phyloP scores from a whole-genome alignment of 2,888 invertebrate species.

The Athalia cordata region DNA sequence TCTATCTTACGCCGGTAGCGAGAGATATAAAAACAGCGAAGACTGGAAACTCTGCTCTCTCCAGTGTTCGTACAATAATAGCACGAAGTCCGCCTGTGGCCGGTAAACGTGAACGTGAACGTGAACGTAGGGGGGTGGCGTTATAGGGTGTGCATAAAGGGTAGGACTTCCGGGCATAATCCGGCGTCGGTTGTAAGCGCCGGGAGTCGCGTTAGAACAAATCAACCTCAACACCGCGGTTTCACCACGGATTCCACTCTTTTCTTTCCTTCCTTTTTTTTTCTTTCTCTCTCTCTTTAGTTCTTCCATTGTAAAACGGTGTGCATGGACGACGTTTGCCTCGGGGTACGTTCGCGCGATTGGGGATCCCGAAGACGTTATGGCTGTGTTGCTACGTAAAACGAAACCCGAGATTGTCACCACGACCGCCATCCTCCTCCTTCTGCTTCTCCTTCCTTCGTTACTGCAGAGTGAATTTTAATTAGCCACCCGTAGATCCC shows the following conservation, averaged over 20 bases:
- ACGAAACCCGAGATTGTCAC: slow-evolving; percentile 1
- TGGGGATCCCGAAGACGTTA: slow-evolving; percentile 32
- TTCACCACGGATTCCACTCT: slow-evolving; percentile 21
- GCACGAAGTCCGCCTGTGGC: slow-evolving; percentile 44
- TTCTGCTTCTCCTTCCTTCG: background rate
- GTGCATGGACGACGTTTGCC: slow-evolving; percentile 6
- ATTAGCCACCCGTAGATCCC: slow-evolving; percentile 22
- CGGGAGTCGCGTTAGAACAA: slow-evolving; percentile 68
- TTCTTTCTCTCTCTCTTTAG: background rate
- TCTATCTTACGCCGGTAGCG: slow-evolving; percentile 25
- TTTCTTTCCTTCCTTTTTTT: background rate
- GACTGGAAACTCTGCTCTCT: slow-evolving; percentile 17
- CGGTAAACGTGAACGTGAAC: slow-evolving; percentile 32
- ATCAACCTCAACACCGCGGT: slow-evolving; percentile 64
- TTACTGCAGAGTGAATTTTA: slow-evolving; percentile 23
- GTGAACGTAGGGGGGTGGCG: slow-evolving; percentile 39
- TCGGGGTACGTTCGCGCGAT: slow-evolving; percentile 32
- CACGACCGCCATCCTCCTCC: background rate
- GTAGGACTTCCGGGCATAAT: slow-evolving; percentile 73
- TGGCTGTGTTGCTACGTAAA: background rate
- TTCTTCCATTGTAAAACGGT: slow-evolving; percentile 29
- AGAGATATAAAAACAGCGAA: slow-evolving; percentile 39
- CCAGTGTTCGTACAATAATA: slow-evolving; percentile 14
- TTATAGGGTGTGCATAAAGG: slow-evolving; percentile 58
- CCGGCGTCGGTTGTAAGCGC: slow-evolving; percentile 57